Percentiles rank a stretch among this genome's conserved stretches.
phyloP scores from a whole-genome alignment of 2,797 vertebrate genomes.

The Alca torda region DNA sequence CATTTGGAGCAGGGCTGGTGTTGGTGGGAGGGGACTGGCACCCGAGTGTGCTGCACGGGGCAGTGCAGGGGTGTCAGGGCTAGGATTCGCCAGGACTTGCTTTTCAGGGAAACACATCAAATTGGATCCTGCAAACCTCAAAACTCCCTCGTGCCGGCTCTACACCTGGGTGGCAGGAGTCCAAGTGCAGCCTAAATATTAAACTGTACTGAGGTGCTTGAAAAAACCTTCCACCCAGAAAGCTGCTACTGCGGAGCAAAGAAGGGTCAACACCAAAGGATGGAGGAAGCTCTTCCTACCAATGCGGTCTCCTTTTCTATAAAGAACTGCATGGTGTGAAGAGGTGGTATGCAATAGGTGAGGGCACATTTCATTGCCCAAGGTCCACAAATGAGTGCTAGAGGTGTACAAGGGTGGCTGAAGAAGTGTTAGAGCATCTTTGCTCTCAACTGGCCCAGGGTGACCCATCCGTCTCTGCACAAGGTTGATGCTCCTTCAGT shows the following conservation, averaged over 20 bases:
- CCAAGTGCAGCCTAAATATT: neutral
- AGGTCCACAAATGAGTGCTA: neutral
- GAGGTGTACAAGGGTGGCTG: neutral
- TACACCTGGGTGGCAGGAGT: neutral
- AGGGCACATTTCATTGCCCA: neutral
- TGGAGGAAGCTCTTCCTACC: neutral
- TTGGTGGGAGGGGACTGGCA: neutral
- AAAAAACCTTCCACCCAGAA: neutral
- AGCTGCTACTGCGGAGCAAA: neutral
- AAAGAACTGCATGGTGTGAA: neutral
- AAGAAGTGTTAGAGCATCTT: neutral
- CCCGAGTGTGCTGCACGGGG: rapidly evolving
- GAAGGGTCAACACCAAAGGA: neutral
- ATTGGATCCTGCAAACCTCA: neutral
- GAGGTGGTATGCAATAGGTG: neutral
- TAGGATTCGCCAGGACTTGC: neutral
- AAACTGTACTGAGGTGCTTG: neutral
- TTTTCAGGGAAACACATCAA: neutral
- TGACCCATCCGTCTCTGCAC: neutral
- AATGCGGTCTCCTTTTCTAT: neutral
- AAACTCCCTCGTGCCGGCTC: rapidly evolving
- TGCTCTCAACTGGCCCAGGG: neutral
- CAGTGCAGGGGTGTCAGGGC: rapidly evolving
- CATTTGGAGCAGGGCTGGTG: neutral
- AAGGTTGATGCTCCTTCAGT: neutral